Percentiles rank a stretch among this genome's conserved stretches.
These are phyloP conservation scores for Nudaria mundana DNA, from an alignment of 2,888 invertebrate species.

Conservation along the genomic window DNA sequence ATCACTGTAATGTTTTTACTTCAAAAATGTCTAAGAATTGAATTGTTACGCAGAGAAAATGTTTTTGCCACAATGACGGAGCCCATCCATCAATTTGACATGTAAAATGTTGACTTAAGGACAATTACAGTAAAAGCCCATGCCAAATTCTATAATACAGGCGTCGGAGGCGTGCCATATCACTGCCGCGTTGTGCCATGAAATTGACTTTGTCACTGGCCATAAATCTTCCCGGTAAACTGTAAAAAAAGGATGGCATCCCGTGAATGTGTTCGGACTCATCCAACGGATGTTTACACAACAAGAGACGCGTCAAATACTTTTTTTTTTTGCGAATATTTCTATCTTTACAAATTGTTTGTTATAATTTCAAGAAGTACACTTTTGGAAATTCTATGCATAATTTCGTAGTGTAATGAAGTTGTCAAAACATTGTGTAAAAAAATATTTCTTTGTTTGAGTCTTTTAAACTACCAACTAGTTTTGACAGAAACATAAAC, in stretches of 20 bases:
- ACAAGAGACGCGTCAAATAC: slow-evolving; percentile 48
- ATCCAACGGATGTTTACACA: slow-evolving; percentile 72
- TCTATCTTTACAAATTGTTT: slow-evolving; percentile 44
- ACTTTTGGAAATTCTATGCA: slow-evolving; percentile 28
- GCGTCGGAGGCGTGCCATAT: slow-evolving; percentile 59
- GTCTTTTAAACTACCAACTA: too few relatives aligned
- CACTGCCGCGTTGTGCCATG: slow-evolving; percentile 56
- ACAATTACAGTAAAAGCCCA: slow-evolving; percentile 72
- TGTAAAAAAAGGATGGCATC: slow-evolving; percentile 56
- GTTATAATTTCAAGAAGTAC: slow-evolving; percentile 41
- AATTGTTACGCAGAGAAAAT: slow-evolving; percentile 57
- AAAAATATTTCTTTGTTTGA: too few relatives aligned
- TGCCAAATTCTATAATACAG: slow-evolving; percentile 66
- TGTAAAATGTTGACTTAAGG: slow-evolving; percentile 73
- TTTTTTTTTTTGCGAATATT: slow-evolving; percentile 49
- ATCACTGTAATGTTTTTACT: slow-evolving; percentile 17
- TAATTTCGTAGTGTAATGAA: slow-evolving; percentile 30
- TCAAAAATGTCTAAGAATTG: slow-evolving; percentile 56
- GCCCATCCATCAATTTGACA: slow-evolving; percentile 72
- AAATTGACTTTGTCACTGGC: slow-evolving; percentile 78
- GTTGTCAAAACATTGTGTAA: slow-evolving; percentile 37
- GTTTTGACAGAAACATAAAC: slow-evolving; percentile 6
- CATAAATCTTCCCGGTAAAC: slow-evolving; percentile 71
- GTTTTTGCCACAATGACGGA: slow-evolving; percentile 45
- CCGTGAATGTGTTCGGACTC: slow-evolving; percentile 52